phyloP scores from a whole-genome alignment of 2,888 invertebrate genomes.

The Fabriciana adippe region DNA sequence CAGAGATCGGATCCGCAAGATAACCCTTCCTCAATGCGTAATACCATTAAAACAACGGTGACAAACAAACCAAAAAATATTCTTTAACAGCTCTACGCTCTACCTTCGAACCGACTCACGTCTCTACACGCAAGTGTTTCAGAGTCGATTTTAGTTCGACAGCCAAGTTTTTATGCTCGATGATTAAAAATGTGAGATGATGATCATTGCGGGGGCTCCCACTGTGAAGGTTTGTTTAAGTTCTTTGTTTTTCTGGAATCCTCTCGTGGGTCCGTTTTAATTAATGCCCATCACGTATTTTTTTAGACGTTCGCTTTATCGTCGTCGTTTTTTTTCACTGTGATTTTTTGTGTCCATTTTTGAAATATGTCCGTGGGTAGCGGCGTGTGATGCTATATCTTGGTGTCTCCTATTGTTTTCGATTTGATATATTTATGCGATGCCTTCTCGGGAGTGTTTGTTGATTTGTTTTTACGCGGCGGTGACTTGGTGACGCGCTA shows the following conservation, averaged over 20 bases:
- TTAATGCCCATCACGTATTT: slow-evolving; percentile 83
- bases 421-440: slow-evolving; percentile 80
- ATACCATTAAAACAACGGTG: slow-evolving; percentile 83
- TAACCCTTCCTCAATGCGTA: slow-evolving; percentile 81
- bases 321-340: slow-evolving; percentile 55
- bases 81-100: slow-evolving; percentile 75
- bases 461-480: slow-evolving; percentile 54
- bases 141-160: slow-evolving; percentile 60
- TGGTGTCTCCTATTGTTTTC: slow-evolving; percentile 80
- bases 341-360: slow-evolving; percentile 71
- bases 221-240: slow-evolving; percentile 79
- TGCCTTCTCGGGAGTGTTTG: slow-evolving; percentile 69
- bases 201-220: slow-evolving; percentile 80
- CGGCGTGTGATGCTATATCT: slow-evolving; percentile 76
- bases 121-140: slow-evolving; percentile 47
- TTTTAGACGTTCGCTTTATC: slow-evolving; percentile 73
- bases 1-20: slow-evolving; percentile 73
- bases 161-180: slow-evolving; percentile 59
- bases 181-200: slow-evolving; percentile 82
- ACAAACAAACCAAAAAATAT: slow-evolving; percentile 80
- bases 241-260: slow-evolving; percentile 80
- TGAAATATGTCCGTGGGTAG: slow-evolving; percentile 76
- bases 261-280: slow-evolving; percentile 81
- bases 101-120: slow-evolving; percentile 44
- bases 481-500: slow-evolving; percentile 65